A percentile compares a stretch with the other conserved stretches of the same genome.
These are phyloP conservation scores for Ennomos quercinarius DNA, from an alignment of 2,888 invertebrate genomes.

Conservation along the genomic window DNA sequence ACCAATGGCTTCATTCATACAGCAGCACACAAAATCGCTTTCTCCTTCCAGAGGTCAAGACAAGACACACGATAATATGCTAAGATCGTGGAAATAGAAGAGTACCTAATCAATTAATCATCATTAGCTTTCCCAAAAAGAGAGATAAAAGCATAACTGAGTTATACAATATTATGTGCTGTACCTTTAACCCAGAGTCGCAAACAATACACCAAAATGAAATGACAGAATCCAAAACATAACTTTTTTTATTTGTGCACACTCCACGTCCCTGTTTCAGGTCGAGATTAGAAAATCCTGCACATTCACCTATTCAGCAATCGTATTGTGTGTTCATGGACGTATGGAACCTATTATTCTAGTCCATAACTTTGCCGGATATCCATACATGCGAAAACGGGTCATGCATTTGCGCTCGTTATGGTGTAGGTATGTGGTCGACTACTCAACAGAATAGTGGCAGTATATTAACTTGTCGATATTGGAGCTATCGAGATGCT, in stretches of 20 bases:
- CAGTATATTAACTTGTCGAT: slow-evolving; percentile 13
- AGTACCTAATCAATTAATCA: too few relatives aligned
- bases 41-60: too few relatives aligned
- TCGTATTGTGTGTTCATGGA: slow-evolving; percentile 36
- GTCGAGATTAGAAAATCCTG: slow-evolving; percentile 23
- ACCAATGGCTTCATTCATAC: too few relatives aligned
- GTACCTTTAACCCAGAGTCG: too few relatives aligned
- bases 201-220: too few relatives aligned
- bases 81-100: too few relatives aligned
- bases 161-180: too few relatives aligned
- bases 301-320: slow-evolving; percentile 28
- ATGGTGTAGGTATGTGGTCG: slow-evolving; percentile 46
- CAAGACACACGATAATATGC: too few relatives aligned
- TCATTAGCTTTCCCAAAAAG: too few relatives aligned
- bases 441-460: slow-evolving; percentile 13
- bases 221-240: too few relatives aligned
- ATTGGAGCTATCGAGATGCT: background rate
- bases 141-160: too few relatives aligned
- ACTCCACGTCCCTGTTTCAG: slow-evolving; percentile 10
- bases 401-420: slow-evolving; percentile 61
- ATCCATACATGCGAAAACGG: slow-evolving; percentile 76
- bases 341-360: slow-evolving; percentile 69
- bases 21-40: too few relatives aligned
- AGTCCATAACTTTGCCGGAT: slow-evolving; percentile 69
- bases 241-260: slow-evolving; percentile 1